These are phyloP conservation scores for Hoplostethus mediterraneus DNA, from an alignment of 2,797 vertebrate genomes.

Conservation along the genomic window DNA sequence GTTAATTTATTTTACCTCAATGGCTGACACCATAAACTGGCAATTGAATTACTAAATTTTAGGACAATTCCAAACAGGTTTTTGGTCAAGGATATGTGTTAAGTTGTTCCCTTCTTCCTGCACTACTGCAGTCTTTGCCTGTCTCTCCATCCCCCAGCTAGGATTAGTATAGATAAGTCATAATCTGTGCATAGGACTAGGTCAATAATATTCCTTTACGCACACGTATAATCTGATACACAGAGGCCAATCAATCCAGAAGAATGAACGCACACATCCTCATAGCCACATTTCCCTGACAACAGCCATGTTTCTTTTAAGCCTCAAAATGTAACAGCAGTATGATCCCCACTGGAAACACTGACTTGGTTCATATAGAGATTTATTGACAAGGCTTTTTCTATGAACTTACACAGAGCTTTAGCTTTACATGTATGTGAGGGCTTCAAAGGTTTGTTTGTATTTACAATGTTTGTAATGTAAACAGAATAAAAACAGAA, in stretches of 20 bases:
- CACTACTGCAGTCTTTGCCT: conserved; percentile 1
- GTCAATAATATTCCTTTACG: conserved; percentile 62
- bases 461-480: not conserved
- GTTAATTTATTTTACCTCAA: too few species aligned
- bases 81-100: not conserved
- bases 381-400: not conserved
- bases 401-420: not conserved
- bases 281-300: not conserved
- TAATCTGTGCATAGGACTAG: conserved; percentile 71
- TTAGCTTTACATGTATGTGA: not conserved
- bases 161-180: conserved; percentile 76
- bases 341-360: not conserved
- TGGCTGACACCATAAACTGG: too few species aligned
- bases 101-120: conserved; percentile 8
- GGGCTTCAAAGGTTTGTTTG: not conserved
- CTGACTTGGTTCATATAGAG: not conserved
- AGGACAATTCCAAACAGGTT: not conserved
- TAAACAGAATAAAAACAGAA: not conserved
- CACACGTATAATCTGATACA: conserved; percentile 55
- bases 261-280: conserved; percentile 15
- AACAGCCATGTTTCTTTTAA: not conserved
- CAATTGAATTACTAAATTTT: not conserved
- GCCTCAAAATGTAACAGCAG: conserved; percentile 1
- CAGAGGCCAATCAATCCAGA: conserved; percentile 42
- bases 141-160: conserved; percentile 54